Evolutionary conservation across 2,888 invertebrate genomes (phyloP).

Genomic region (Aphelenchoides bicaudatus): DNA sequence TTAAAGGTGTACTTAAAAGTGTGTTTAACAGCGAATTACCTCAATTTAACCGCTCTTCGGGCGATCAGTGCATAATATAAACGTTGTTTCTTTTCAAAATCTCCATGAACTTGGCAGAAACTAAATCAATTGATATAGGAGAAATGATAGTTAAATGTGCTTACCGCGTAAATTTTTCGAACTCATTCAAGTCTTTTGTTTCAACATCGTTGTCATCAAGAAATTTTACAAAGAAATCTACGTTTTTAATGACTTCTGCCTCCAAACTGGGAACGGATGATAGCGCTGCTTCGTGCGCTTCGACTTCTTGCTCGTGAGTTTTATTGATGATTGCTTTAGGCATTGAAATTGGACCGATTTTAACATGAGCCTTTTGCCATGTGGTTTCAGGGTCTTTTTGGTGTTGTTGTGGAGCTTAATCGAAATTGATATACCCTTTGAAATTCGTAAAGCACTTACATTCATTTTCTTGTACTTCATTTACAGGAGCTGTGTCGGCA

Average conservation of each 20-base stretch:
- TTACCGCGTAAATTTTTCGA: constrained; percentile 10
- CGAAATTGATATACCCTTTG: no score
- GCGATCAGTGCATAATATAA: constrained; percentile 21
- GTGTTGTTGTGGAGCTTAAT: constrained; percentile 1
- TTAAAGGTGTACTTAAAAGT: neutral
- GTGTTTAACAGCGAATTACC: constrained; percentile 4
- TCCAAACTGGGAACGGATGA: constrained; percentile 5
- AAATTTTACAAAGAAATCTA: constrained; percentile 16
- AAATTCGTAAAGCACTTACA: no score
- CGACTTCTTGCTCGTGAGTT: constrained; percentile 9
- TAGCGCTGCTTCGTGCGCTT: neutral
- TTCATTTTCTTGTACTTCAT: no score
- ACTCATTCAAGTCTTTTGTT: neutral
- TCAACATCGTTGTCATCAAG: constrained; percentile 5
- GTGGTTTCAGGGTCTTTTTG: constrained; percentile 1
- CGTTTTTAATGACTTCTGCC: constrained; percentile 16
- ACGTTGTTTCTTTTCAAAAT: constrained; percentile 26
- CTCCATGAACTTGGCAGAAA: constrained; percentile 22
- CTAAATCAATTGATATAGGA: constrained; percentile 11
- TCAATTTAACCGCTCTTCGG: constrained; percentile 15
- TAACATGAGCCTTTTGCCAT: constrained; percentile 1
- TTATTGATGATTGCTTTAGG: constrained; percentile 14
- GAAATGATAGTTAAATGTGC: neutral
- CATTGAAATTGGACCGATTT: constrained; percentile 2
- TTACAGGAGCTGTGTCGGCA: no score